These are phyloP conservation scores for Emys orbicularis DNA, from an alignment of 2,797 vertebrate genomes.

Conservation along the genomic window DNA sequence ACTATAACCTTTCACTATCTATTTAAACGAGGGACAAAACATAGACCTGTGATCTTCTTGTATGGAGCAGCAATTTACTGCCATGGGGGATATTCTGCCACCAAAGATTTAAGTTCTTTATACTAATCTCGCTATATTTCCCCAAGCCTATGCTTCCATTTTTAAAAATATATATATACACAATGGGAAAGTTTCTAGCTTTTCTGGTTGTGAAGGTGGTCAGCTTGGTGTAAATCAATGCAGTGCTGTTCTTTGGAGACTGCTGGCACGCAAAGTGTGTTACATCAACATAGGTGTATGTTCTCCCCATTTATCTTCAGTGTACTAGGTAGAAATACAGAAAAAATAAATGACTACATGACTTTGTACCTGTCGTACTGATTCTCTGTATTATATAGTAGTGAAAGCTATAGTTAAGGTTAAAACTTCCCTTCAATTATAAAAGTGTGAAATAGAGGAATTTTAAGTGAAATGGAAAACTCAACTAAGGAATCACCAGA, in stretches of 20 bases:
- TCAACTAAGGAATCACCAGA: background rate
- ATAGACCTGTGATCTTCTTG: background rate
- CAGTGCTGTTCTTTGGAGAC: background rate
- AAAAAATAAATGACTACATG: background rate
- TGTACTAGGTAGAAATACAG: background rate
- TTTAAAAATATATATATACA: background rate
- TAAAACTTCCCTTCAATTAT: constrained; percentile 8
- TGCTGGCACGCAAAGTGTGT: background rate
- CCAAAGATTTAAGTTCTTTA: background rate
- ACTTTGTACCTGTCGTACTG: background rate
- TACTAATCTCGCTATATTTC: background rate
- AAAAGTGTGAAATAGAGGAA: background rate
- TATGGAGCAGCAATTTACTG: background rate
- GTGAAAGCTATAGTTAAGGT: background rate
- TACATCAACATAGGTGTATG: background rate
- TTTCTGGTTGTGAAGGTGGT: background rate
- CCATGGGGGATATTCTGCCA: background rate
- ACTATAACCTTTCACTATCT: background rate
- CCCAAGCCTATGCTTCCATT: background rate
- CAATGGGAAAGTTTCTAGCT: background rate
- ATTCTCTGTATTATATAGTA: background rate
- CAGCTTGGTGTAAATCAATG: background rate
- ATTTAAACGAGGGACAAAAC: background rate
- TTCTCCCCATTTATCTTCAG: background rate
- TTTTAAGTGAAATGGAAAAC: background rate